A percentile compares a stretch with the other conserved stretches of the same genome.
These are phyloP conservation scores for Melanitta fusca DNA, from an alignment of 2,797 vertebrate genomes.

Conservation along the genomic window DNA sequence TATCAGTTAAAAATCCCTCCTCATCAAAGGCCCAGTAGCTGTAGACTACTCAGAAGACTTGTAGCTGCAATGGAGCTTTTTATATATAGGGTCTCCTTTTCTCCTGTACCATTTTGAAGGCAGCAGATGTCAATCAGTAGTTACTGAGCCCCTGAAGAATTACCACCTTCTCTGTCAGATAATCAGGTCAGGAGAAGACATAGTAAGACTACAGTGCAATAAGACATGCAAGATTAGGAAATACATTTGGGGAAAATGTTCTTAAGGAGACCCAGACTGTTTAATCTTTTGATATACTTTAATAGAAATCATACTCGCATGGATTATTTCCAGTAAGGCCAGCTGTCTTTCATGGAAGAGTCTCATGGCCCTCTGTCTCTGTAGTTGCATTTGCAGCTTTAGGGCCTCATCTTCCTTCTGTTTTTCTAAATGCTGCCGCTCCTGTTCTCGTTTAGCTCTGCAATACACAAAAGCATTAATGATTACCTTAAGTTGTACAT, in stretches of 20 bases:
- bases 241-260: not conserved
- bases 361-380: constrained; percentile 88
- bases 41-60: not conserved
- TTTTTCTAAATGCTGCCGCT: constrained; percentile 79
- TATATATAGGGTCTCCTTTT: not conserved
- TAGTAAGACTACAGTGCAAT: not conserved
- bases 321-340: constrained; percentile 87
- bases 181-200: not conserved
- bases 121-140: not conserved
- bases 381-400: constrained; percentile 84
- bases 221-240: not conserved
- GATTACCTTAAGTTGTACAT: not conserved
- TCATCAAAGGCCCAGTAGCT: not conserved
- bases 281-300: constrained; percentile 19
- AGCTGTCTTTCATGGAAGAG: constrained; percentile 89
- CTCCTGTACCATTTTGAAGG: not conserved
- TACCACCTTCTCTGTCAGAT: not conserved
- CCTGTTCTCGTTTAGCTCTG: constrained; percentile 83
- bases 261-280: not conserved
- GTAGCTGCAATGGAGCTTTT: not conserved
- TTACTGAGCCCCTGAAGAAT: constrained; percentile 6
- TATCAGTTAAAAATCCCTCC: not conserved
- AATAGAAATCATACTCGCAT: constrained; percentile 82
- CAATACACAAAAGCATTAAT: constrained; percentile 29
- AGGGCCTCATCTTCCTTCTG: constrained; percentile 85